phyloP scores from a whole-genome alignment of 2,113 vertebrate species.

The Sander vitreus region DNA sequence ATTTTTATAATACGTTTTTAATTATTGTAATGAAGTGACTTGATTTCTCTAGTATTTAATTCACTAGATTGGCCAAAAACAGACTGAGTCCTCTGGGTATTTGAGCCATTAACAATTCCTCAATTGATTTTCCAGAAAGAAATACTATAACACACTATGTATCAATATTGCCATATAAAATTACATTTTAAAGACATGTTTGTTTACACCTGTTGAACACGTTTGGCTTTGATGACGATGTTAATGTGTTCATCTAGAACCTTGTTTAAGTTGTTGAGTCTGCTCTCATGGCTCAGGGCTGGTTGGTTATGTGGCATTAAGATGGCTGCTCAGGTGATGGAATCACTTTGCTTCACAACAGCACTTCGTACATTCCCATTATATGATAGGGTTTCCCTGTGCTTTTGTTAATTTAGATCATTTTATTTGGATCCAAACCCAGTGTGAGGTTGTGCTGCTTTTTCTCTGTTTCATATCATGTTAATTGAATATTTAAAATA shows the following conservation, averaged over 20 bases:
- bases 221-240: neutral
- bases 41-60: neutral
- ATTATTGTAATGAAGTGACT: neutral
- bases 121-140: neutral
- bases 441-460: neutral
- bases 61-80: neutral
- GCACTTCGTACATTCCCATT: neutral
- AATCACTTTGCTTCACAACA: neutral
- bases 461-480: neutral
- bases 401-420: neutral
- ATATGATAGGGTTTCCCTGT: neutral
- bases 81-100: neutral
- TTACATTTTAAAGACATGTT: neutral
- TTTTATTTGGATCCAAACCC: neutral
- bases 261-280: neutral
- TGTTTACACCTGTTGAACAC: neutral
- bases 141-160: neutral
- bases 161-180: neutral
- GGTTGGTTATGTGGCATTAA: conserved; percentile 23
- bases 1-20: neutral
- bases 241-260: neutral
- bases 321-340: neutral
- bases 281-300: neutral
- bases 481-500: neutral
- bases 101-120: neutral